Evolutionary conservation across 2,113 vertebrate genomes (phyloP).

Genomic region (Erpornis zantholeuca): DNA sequence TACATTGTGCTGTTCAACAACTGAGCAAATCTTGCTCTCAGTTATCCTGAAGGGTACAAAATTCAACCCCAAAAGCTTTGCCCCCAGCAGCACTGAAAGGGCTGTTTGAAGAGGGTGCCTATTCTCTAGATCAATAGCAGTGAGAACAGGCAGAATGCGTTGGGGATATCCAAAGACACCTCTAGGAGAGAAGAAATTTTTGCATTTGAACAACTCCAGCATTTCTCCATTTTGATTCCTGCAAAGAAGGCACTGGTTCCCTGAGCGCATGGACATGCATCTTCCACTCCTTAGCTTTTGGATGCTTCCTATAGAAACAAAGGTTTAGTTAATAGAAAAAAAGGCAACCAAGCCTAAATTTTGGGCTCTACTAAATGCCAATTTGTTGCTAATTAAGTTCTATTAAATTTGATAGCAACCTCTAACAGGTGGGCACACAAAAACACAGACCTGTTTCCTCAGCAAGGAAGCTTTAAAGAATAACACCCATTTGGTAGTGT

Average conservation of each 20-base stretch:
- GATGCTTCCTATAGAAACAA: background rate
- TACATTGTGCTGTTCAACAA: background rate
- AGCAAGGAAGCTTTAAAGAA: slow-evolving; percentile 30
- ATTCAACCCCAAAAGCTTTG: background rate
- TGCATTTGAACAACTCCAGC: background rate
- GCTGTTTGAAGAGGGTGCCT: background rate
- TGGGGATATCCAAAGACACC: background rate
- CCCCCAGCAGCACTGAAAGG: background rate
- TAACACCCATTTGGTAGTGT: slow-evolving; percentile 37
- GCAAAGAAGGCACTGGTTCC: background rate
- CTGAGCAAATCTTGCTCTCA: background rate
- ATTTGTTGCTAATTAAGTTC: slow-evolving; percentile 12
- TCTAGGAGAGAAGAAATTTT: background rate
- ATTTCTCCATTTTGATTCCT: background rate
- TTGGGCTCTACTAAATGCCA: background rate
- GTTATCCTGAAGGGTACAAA: background rate
- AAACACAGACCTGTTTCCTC: slow-evolving; percentile 3
- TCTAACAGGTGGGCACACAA: background rate
- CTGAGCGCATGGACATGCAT: background rate
- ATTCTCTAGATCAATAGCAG: background rate
- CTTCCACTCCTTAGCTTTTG: background rate
- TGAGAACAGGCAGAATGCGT: background rate
- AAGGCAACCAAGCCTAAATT: slow-evolving; percentile 62
- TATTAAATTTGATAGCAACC: slow-evolving; percentile 27
- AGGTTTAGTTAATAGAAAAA: slow-evolving; percentile 56